These are phyloP conservation scores for Prionace glauca DNA, from an alignment of 2,797 vertebrate genomes.

Conservation along the genomic window DNA sequence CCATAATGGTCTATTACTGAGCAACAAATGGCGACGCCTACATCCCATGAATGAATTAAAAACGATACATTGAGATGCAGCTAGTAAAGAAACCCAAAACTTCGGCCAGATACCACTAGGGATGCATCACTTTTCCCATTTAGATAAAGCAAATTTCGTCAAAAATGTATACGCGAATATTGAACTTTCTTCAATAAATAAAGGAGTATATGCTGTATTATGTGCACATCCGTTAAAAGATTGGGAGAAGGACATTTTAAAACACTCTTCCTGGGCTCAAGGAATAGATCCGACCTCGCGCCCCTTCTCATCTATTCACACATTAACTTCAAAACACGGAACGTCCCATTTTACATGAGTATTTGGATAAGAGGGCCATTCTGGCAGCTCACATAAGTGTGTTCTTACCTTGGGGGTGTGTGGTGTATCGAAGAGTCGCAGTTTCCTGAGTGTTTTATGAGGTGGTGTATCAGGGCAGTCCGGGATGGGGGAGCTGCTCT, in stretches of 20 bases:
- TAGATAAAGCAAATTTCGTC: not conserved
- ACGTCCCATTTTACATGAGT: not conserved
- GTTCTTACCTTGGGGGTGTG: conserved; percentile 87
- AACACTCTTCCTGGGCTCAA: not conserved
- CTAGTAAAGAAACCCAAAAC: not conserved
- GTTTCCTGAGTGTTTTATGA: conserved; percentile 89
- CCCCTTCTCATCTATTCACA: not conserved
- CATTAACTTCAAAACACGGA: not conserved
- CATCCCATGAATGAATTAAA: too few species aligned
- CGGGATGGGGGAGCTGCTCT: conserved; percentile 69
- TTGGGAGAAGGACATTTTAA: not conserved
- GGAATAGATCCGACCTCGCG: too few species aligned
- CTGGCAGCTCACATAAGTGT: not conserved
- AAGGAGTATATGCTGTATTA: not conserved
- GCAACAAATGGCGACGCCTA: not conserved
- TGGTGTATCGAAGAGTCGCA: conserved; percentile 89
- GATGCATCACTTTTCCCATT: not conserved
- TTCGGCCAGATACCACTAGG: not conserved
- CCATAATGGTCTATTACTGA: not conserved
- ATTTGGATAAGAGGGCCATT: conserved; percentile 39
- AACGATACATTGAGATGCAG: too few species aligned
- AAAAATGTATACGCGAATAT: not conserved
- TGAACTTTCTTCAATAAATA: not conserved
- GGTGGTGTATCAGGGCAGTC: conserved; percentile 88
- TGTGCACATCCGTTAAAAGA: not conserved